Percentiles rank a stretch among this genome's conserved stretches.
These are phyloP conservation scores for Onchidella celtica DNA, from an alignment of 2,888 invertebrate genomes.

Conservation along the genomic window DNA sequence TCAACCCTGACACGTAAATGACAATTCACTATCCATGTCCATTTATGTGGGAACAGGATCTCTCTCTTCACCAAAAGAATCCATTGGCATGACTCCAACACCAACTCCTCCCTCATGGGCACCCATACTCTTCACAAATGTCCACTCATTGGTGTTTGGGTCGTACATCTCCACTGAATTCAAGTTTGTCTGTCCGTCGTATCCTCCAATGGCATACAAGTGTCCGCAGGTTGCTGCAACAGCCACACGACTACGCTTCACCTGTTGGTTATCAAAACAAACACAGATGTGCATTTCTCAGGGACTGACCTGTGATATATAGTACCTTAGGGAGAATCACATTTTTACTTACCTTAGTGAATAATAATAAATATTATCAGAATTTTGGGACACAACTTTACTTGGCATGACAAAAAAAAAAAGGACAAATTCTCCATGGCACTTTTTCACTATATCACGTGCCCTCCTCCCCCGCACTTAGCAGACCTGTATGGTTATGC, in stretches of 20 bases:
- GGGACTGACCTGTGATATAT: too few species aligned
- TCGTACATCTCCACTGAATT: constrained; percentile 92
- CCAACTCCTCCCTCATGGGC: constrained; percentile 94
- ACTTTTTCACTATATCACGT: too few species aligned
- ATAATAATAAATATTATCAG: too few species aligned
- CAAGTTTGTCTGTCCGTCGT: constrained; percentile 90
- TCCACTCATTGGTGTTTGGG: constrained; percentile 87
- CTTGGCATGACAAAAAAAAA: too few species aligned
- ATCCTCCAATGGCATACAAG: constrained; percentile 85
- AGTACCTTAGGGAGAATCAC: too few species aligned
- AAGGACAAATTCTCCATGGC: too few species aligned
- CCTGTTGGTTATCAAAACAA: constrained; percentile 69
- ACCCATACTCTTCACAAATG: constrained; percentile 88
- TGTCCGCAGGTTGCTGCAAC: constrained; percentile 91
- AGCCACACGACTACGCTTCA: constrained; percentile 90
- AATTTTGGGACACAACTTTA: too few species aligned
- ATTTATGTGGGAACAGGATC: neutral
- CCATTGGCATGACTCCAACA: constrained; percentile 88
- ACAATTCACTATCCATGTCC: neutral
- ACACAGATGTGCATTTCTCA: neutral
- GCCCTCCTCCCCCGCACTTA: too few species aligned
- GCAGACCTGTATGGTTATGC: too few species aligned
- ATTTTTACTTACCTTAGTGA: too few species aligned
- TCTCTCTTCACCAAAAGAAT: constrained; percentile 46
- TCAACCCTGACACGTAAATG: neutral